Evolutionary conservation across 1,140 invertebrate species (phyloP).

Genomic region (Sinonovacula constricta): DNA sequence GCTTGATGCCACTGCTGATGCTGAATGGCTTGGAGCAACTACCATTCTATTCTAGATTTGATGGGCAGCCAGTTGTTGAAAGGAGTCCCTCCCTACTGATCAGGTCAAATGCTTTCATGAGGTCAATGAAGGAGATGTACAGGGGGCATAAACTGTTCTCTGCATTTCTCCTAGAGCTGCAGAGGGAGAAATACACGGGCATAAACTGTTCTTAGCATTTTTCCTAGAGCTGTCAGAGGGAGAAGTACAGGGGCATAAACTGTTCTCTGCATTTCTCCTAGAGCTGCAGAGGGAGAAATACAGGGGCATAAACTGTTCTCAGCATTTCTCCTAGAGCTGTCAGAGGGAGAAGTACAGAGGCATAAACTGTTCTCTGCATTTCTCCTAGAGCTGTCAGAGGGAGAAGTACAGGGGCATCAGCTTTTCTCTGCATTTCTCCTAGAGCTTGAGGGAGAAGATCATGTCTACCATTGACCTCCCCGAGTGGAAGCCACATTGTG

Average conservation of each 20-base stretch:
- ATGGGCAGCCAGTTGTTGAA: constrained; percentile 51
- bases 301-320: too few relatives aligned
- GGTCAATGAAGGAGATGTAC: constrained; percentile 57
- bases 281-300: too few relatives aligned
- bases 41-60: constrained; percentile 28
- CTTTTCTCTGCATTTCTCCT: too few relatives aligned
- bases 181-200: too few relatives aligned
- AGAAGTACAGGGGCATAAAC: constrained; percentile 24
- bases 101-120: constrained; percentile 54
- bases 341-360: too few relatives aligned
- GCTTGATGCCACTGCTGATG: too few relatives aligned
- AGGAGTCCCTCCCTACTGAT: constrained; percentile 13
- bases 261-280: constrained; percentile 61
- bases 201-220: too few relatives aligned
- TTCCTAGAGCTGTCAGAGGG: too few relatives aligned
- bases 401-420: too few relatives aligned
- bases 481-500: constrained; percentile 57
- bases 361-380: constrained; percentile 54
- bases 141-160: constrained; percentile 53
- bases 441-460: constrained; percentile 54
- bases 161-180: constrained; percentile 59
- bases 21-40: neutral
- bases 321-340: too few relatives aligned
- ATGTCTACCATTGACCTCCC: constrained; percentile 53
- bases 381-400: constrained; percentile 60